Conservation (phyloP, 2,113 vertebrate genomes). For the Dipodomys stephensi region DNA sequence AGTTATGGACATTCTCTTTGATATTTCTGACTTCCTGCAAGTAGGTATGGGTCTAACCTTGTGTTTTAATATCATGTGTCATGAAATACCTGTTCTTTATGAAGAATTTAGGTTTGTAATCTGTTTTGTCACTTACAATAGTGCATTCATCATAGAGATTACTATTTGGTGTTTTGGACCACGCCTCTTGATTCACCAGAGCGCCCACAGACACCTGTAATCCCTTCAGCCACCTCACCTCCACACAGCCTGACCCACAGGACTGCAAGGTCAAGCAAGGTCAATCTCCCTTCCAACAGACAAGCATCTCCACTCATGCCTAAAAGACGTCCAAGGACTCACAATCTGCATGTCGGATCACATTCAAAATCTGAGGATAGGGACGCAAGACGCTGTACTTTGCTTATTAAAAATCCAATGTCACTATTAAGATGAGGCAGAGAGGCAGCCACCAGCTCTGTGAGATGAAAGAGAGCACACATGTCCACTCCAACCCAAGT, state of each 20-base stretch:
- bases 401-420: not conserved
- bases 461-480: not conserved
- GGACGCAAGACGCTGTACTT: not conserved
- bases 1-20: not conserved
- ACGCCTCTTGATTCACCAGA: too few relatives aligned
- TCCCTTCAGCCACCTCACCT: too few relatives aligned
- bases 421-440: not conserved
- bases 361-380: not conserved
- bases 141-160: too few relatives aligned
- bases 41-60: not conserved
- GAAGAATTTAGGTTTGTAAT: too few relatives aligned
- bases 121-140: too few relatives aligned
- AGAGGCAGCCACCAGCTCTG: not conserved
- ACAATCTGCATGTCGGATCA: not conserved
- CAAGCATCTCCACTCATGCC: not conserved
- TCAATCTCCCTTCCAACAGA: not conserved
- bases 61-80: not conserved
- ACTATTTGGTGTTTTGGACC: too few relatives aligned
- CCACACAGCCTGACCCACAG: too few relatives aligned
- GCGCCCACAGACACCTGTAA: too few relatives aligned
- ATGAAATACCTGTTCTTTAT: not conserved
- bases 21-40: not conserved
- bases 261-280: not conserved
- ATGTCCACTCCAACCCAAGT: accelerated
- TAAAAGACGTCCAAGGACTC: not conserved